These are phyloP conservation scores for Podiceps cristatus DNA, from an alignment of 2,113 vertebrate genomes.

Conservation along the genomic window DNA sequence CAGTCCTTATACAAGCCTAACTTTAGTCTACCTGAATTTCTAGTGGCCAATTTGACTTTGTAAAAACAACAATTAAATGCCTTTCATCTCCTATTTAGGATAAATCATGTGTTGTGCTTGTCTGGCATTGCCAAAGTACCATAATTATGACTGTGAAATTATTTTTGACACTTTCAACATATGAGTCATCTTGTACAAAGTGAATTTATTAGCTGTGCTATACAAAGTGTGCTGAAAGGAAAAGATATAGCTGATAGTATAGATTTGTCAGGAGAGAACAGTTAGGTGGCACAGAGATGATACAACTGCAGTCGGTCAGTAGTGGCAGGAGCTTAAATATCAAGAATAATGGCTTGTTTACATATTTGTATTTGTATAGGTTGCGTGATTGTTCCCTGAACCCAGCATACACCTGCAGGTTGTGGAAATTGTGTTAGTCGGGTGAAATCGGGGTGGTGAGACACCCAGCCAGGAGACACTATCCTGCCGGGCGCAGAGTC, in stretches of 20 bases:
- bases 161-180: conserved; percentile 56
- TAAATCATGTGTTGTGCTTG: conserved; percentile 1
- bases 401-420: not conserved
- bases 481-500: fast-evolving
- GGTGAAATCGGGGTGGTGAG: not conserved
- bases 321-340: not conserved
- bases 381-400: not conserved
- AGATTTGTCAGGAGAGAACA: not conserved
- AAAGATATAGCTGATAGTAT: not conserved
- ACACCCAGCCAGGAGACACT: not conserved
- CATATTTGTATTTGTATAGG: not conserved
- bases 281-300: not conserved
- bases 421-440: not conserved
- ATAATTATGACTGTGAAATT: conserved; percentile 49
- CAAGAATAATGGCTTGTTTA: not conserved
- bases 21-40: not conserved
- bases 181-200: not conserved
- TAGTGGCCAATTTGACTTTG: not conserved
- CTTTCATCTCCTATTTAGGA: not conserved
- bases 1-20: not conserved
- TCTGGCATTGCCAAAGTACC: conserved; percentile 21
- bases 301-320: not conserved
- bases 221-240: not conserved
- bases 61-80: not conserved
- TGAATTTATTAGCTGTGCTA: conserved; percentile 3